Evolutionary conservation across 2,888 invertebrate genomes (phyloP), one percentile per base, ranked within the genome.

Genomic region (Mylabris sibirica): DNA sequence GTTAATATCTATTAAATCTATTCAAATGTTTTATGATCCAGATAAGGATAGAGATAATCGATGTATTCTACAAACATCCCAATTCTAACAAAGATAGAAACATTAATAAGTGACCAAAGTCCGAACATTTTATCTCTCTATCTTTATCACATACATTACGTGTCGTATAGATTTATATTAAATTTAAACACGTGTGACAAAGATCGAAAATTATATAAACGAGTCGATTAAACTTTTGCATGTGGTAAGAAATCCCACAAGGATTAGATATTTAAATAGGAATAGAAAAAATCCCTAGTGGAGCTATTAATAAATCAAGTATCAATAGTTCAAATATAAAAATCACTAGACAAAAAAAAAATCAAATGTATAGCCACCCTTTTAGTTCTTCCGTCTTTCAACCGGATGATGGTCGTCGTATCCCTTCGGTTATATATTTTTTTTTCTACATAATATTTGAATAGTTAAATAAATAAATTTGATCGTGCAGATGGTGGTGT

Each of bases 271-370:
- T 78, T 76, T 73, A 70, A 71, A 69, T 60, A n/a, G n/a, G n/a
- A n/a, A 64, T 74, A 74, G 75, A 74, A 65, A 74, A 67, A 12
- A 49, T 8, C 44, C 44, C 44, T 49, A 6, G 11, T 9, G 17
- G 17, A 59, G 64, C 71, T 73, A 78, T 78, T 78, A 78, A 78
- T 78, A 77, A 77, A 78, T 78, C 78, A 78, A 74, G 74, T 73
- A 78, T 76, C 78, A 77, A 77, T 78, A 73, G 72, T 66, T 65
- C 64, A 67, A 60, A 53, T 63, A 24, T 30, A n/a, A 60, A 2
- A 30, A 30, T 30, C 30, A 65, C n/a, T n/a, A n/a, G n/a, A 44
- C 44, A 5, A 14, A 41, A 41, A 41, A 41, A 41, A 41, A 41
- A 35, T 30, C 5, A 30, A 30, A 35, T 35, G 9, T 6, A 35